phyloP scores from a whole-genome alignment of 64 coral and sea anemone genomes.

The Pocillopora damicornis region DNA sequence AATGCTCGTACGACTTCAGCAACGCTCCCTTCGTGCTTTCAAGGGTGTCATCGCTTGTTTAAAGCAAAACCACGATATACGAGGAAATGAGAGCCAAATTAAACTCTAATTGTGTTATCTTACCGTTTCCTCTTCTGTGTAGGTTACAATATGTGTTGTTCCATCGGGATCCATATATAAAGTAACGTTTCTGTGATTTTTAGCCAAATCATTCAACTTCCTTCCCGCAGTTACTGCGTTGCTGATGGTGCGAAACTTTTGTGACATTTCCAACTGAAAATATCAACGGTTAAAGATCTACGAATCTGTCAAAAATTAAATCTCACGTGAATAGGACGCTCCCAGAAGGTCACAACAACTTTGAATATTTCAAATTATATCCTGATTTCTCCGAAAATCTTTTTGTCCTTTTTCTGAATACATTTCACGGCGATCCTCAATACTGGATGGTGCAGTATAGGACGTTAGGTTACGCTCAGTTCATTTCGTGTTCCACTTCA shows the following conservation, averaged over 20 bases:
- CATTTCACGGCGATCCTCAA: not conserved
- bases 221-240: conserved; percentile 28
- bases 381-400: not conserved
- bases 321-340: not conserved
- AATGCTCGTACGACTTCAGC: too few species aligned
- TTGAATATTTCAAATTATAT: not conserved
- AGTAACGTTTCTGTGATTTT: conserved; percentile 20
- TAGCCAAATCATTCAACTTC: conserved; percentile 28
- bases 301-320: conserved; percentile 20
- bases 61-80: not conserved
- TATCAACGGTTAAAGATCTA: conserved; percentile 1
- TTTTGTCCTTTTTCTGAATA: not conserved
- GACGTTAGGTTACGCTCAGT: not conserved
- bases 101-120: not conserved
- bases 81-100: not conserved
- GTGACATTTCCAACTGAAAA: conserved; percentile 5
- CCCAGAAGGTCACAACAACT: not conserved
- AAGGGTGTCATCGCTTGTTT: not conserved
- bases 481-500: not conserved
- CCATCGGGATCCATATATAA: conserved; percentile 28
- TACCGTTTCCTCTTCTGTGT: conserved; percentile 19
- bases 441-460: not conserved
- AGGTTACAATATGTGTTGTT: not conserved
- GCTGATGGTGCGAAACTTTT: conserved; percentile 40
- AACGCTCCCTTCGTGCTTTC: not conserved